Evolutionary conservation across 2,113 vertebrate species (phyloP), one percentile per base, ranked within the genome.

Genomic region (Phylloscopus whistleri): DNA sequence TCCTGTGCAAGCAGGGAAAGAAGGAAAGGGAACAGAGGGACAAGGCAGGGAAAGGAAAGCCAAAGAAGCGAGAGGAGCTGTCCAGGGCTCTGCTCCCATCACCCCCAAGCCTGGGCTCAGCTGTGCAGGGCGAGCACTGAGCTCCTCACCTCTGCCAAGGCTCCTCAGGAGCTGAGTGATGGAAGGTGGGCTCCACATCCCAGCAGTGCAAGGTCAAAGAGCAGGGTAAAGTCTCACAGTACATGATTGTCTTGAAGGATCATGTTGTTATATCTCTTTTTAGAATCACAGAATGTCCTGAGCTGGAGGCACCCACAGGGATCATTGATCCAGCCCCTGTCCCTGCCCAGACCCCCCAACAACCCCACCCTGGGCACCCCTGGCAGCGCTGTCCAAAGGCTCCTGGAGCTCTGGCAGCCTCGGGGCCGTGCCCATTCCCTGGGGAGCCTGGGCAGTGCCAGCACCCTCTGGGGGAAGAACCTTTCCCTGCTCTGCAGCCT

Each of bases 281-380:
- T 56, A 62, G 19, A 60, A 67, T 59, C 46, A 52, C 2, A 2
- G 46, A 59, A n/a, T 70, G 1, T 53, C 46, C 41, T 62, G n/a
- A 76, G 8, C 1, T 48, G 55, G 5, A 10, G 28, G 9, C 9
- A 31, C 3, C 5, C 46, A 3, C n/a, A 1, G 0, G 27, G 16
- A 75, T 1, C 53, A 52, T 2, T 5, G 3, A 75, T 0, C 4
- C 59, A 26, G 7, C 14, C 0, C 41, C 51, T 13, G 22, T 0
- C 52, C 37, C 69, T 89, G 52, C 69, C 2, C 68, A 67, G 52
- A n/a, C 10, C 5, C 59, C 59, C 30, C 33, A 52, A 3, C 37
- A 81, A 4, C 0, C 52, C 68, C 77, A 64, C 4, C 31, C 68
- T 52, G 68, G 1, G 1, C 72, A 86, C 17, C 52, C 68, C 86